Evolutionary conservation across 2,888 invertebrate species (phyloP), one percentile per base, ranked within the genome.

Genomic region (Troglohyphantes excavatus): DNA sequence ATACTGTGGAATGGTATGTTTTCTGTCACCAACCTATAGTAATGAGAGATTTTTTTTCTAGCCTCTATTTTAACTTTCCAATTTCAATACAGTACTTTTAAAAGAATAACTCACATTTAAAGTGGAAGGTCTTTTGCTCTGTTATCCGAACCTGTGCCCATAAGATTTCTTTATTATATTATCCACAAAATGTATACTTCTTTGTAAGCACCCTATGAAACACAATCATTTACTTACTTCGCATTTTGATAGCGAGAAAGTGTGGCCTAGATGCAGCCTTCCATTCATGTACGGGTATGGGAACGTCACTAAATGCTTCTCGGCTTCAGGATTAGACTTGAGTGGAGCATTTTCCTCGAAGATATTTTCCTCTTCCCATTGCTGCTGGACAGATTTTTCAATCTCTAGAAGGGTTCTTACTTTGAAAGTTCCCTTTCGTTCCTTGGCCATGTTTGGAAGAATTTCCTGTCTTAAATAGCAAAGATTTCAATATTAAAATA

Each of bases 281-380:
- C 99, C 99, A 95, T 99, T 99, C 99, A 99, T 99, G 93, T 99
- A 99, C 0, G 99, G 99, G 94, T 96, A 99, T 0, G 99, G 99
- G 94, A 99, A 99, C 1, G 98, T 98, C 46, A 96, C 97, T 92
- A 98, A 94, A 93, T 96, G 99, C 93, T 99, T 99, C 13, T 93
- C 93, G 0, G 96, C 96, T 13, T 87, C 67, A 13, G 83, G 72
- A 13, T 65, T 23, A 27, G 73, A 53, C 3, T 29, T 23, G 21
- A 59, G 21, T 7, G 94, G 93, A 2, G 97, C 98, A 94, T 99
- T 96, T 78, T 95, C 94, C 94, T 99, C 98, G 93, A 96, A 97
- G 1, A 96, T 95, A 93, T 96, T 97, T 84, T 96, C 96, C 21
- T 94, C 93, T 61, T 96, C 96, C 99, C 99, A 99, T 94, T 95